phyloP scores from a whole-genome alignment of 2,888 invertebrate genomes.

The Brachynemurus nebulosus region DNA sequence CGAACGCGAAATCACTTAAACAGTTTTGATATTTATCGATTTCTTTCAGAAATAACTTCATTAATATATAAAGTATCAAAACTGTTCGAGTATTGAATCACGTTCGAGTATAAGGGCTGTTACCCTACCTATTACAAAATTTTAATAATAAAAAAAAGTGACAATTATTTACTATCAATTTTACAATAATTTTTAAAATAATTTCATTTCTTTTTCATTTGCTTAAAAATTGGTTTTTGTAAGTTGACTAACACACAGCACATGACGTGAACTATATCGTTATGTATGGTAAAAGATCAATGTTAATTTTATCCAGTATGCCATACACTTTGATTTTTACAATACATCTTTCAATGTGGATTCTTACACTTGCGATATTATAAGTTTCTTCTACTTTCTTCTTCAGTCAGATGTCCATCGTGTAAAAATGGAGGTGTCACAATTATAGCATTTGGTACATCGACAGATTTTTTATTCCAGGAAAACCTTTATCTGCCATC shows the following conservation, averaged over 20 bases:
- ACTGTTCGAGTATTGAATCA: too few species aligned
- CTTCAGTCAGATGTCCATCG: not conserved
- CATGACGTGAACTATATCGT: not conserved
- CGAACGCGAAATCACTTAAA: too few species aligned
- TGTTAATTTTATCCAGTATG: not conserved
- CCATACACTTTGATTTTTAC: not conserved
- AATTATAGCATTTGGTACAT: not conserved
- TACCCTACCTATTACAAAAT: not conserved
- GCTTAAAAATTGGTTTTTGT: not conserved
- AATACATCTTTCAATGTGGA: not conserved
- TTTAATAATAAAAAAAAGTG: not conserved
- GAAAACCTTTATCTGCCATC: not conserved
- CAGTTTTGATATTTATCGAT: too few species aligned
- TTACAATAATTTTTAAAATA: conserved; percentile 3
- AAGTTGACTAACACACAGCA: not conserved
- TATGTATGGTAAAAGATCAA: not conserved
- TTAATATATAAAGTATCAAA: too few species aligned
- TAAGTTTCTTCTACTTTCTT: not conserved
- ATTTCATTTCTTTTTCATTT: not conserved
- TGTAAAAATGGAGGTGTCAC: not conserved
- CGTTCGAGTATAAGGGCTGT: too few species aligned
- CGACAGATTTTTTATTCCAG: not conserved
- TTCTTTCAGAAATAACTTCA: too few species aligned
- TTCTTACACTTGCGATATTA: not conserved
- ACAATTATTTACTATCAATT: not conserved